Percentiles rank a stretch among this genome's conserved stretches.
Conservation (phyloP, 2,888 invertebrate genomes). For the Folsomia candida region DNA sequence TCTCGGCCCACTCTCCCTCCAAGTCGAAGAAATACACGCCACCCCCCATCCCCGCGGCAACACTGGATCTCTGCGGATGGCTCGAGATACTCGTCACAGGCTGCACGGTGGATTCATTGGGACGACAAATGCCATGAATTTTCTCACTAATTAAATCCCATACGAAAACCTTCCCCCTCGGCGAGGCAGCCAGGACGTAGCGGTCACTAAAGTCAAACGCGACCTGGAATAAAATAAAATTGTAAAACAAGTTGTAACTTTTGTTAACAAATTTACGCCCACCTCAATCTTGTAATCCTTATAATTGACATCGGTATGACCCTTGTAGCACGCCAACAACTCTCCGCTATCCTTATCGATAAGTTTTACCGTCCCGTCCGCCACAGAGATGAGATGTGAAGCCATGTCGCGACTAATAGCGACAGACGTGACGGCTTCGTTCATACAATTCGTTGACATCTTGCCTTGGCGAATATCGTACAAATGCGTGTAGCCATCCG, state of each 20-base stretch:
- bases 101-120: constrained; percentile 56
- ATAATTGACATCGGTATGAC: constrained; percentile 61
- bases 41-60: constrained; percentile 72
- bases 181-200: constrained; percentile 84
- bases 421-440: constrained; percentile 78
- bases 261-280: background rate
- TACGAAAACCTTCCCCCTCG: constrained; percentile 76
- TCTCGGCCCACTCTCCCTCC: constrained; percentile 21
- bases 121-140: constrained; percentile 53
- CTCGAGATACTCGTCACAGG: constrained; percentile 76
- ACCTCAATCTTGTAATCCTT: constrained; percentile 49
- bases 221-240: background rate
- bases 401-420: constrained; percentile 80
- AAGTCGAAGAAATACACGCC: constrained; percentile 69
- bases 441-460: constrained; percentile 78
- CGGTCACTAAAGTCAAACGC: constrained; percentile 70
- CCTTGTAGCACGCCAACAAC: constrained; percentile 71
- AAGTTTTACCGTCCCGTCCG: constrained; percentile 77
- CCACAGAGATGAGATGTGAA: constrained; percentile 80
- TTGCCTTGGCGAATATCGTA: constrained; percentile 90
- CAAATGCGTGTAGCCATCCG: constrained; percentile 79
- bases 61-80: constrained; percentile 72
- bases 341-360: constrained; percentile 85
- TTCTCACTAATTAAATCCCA: constrained; percentile 85
- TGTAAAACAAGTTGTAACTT: background rate